A percentile compares a stretch with the other conserved stretches of the same genome.
phyloP scores from a whole-genome alignment of 2,113 vertebrate species.

The Tachysurus vachellii region DNA sequence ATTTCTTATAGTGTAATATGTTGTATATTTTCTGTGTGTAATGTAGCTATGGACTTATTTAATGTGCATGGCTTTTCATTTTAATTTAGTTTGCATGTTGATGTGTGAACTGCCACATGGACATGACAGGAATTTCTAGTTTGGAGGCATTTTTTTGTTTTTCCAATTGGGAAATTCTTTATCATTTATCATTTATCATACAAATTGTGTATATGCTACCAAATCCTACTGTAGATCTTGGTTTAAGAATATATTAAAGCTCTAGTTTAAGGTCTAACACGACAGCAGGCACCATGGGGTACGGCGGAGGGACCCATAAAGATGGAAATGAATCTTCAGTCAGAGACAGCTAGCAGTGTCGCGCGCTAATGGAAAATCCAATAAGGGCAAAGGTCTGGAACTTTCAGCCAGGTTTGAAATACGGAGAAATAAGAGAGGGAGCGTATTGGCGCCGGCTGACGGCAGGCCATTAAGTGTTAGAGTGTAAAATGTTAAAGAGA shows the following conservation, averaged over 20 bases:
- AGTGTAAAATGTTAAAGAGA: background rate
- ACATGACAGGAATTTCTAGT: background rate
- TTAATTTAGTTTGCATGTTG: background rate
- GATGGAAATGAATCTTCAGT: conserved; percentile 27
- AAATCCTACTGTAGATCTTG: too few species aligned
- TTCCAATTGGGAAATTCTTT: too few species aligned
- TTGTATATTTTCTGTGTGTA: too few species aligned
- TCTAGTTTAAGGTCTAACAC: background rate
- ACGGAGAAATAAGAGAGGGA: conserved; percentile 18
- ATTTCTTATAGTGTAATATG: too few species aligned
- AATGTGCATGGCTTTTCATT: background rate
- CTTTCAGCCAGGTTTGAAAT: conserved; percentile 38
- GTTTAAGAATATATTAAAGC: background rate
- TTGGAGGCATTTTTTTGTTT: background rate
- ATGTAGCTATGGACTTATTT: background rate
- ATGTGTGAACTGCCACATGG: background rate
- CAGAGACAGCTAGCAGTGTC: conserved; percentile 41
- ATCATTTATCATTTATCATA: too few species aligned
- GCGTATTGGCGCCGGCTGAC: background rate
- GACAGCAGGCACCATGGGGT: background rate
- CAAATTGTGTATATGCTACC: background rate
- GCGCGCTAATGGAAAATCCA: conserved; percentile 51
- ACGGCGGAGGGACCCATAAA: conserved; percentile 33
- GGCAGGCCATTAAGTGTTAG: background rate
- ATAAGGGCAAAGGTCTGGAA: conserved; percentile 44